Evolutionary conservation across 2,888 invertebrate species (phyloP).

Genomic region (Copidosoma aretas): DNA sequence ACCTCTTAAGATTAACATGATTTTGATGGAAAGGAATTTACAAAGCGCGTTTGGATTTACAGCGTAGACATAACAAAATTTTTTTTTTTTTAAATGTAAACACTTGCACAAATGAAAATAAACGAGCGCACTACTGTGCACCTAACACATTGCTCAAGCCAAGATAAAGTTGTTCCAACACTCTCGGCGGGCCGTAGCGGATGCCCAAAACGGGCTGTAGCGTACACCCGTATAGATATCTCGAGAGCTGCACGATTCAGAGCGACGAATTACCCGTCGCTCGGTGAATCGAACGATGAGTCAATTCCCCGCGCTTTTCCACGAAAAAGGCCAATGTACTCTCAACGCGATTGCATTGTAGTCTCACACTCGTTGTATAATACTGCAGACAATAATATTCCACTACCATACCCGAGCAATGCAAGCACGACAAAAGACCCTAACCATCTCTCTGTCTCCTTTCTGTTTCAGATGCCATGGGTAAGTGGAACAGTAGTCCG

Average conservation of each 20-base stretch:
- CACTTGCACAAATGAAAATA: no score
- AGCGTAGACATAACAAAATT: no score
- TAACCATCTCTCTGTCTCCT: slow-evolving; percentile 47
- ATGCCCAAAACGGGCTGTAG: slow-evolving; percentile 6
- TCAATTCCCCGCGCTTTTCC: slow-evolving; percentile 29
- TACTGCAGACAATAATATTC: no score
- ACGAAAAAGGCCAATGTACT: slow-evolving; percentile 6
- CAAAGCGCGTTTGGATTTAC: no score
- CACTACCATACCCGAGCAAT: not conserved
- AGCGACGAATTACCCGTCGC: slow-evolving; percentile 15
- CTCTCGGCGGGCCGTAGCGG: not conserved
- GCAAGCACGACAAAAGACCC: slow-evolving; percentile 13
- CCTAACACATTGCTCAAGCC: not conserved
- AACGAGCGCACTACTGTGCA: no score
- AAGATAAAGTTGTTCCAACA: not conserved
- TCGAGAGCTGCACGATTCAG: slow-evolving; percentile 5
- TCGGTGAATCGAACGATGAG: slow-evolving; percentile 21
- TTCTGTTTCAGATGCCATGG: slow-evolving; percentile 83
- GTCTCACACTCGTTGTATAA: not conserved
- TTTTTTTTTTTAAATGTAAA: no score
- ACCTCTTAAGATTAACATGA: no score
- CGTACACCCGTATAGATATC: slow-evolving; percentile 19
- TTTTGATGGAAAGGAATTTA: no score
- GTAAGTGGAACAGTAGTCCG: slow-evolving; percentile 76
- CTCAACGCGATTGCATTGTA: not conserved